Base-by-base conservation (phyloP, 1,140 invertebrate species). In the Cydia fagiglandana region DNA sequence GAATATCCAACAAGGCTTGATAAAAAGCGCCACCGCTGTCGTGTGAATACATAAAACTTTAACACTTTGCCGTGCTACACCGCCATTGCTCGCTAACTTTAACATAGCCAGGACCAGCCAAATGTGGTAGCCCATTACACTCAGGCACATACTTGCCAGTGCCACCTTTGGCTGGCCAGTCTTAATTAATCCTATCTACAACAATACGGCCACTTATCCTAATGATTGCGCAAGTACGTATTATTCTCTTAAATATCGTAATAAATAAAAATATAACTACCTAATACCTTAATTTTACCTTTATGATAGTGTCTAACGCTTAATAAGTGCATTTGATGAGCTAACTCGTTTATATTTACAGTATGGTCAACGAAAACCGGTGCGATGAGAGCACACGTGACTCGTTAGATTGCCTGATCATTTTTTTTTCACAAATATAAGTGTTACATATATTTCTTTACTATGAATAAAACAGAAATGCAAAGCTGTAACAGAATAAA, bases 281-380 rank as follows among this genome's bases (percentile, higher is more conserved):
- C 15, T 53, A 34, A 6, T 61, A 24, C 9, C 53, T 56, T 17
- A 56, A 56, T 4, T 56, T 3, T 56, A 24, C 24, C 24, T 56
- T 56, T 7, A n/a, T 56, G 53, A 56, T 61, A 24, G 56, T 61
- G 56, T 61, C 20, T 20, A 61, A 24, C 12, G 7, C n/a, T 61
- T 24, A 61, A 61, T 17, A 61, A 61, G 56, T 61, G 56, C 56
- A 61, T 61, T 61, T 24, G 7, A 61, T 61, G n/a, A 61, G 20
- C 56, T n/a, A 7, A 61, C n/a, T 24, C 20, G 20, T 12, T 24
- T 24, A 7, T 61, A 61, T 10, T 61, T 61, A 61, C 17, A 61
- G 3, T 61, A 24, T 24, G 9, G 9, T 61, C 20, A 24, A 61
- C 17, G 20, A 12, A 10, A 7, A 24, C 2, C 2, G 17, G 20